A percentile compares a stretch with the other conserved stretches of the same genome.
Evolutionary conservation across 2,888 invertebrate genomes (phyloP).

Genomic region (Ctenicera cuprea): DNA sequence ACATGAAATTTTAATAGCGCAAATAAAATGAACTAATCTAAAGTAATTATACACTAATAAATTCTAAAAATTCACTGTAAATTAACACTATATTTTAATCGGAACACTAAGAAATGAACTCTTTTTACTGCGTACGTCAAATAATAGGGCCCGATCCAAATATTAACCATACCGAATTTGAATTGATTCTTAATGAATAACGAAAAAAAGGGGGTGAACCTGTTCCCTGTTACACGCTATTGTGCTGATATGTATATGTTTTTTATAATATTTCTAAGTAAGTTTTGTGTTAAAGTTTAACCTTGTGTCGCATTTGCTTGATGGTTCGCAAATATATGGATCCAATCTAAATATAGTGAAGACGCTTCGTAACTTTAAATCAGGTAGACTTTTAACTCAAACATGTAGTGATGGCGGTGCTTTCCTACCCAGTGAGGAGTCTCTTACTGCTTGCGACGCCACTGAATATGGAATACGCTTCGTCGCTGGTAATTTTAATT

Average conservation of each 20-base stretch:
- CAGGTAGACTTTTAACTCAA: slow-evolving; percentile 80
- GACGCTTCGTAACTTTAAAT: slow-evolving; percentile 76
- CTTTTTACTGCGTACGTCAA: no score
- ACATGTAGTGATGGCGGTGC: slow-evolving; percentile 80
- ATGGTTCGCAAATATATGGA: slow-evolving; percentile 86
- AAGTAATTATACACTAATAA: no score
- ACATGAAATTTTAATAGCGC: no score
- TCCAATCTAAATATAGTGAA: slow-evolving; percentile 76
- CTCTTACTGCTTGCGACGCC: slow-evolving; percentile 78
- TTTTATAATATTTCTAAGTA: not conserved
- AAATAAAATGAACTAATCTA: no score
- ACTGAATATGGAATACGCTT: slow-evolving; percentile 81
- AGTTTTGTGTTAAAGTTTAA: slow-evolving; percentile 77
- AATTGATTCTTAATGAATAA: no score
- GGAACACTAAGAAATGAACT: no score
- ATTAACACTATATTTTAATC: no score
- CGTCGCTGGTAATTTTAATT: slow-evolving; percentile 65
- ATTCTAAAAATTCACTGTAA: no score
- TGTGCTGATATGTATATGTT: not conserved
- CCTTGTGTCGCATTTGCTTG: slow-evolving; percentile 83
- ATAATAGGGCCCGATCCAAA: no score
- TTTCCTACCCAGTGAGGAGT: slow-evolving; percentile 78
- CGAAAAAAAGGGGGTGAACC: no score
- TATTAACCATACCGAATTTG: no score
- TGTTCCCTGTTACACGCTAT: no score